Base-by-base conservation (phyloP, 2,888 invertebrate species). In the Myopa tessellatipennis region DNA sequence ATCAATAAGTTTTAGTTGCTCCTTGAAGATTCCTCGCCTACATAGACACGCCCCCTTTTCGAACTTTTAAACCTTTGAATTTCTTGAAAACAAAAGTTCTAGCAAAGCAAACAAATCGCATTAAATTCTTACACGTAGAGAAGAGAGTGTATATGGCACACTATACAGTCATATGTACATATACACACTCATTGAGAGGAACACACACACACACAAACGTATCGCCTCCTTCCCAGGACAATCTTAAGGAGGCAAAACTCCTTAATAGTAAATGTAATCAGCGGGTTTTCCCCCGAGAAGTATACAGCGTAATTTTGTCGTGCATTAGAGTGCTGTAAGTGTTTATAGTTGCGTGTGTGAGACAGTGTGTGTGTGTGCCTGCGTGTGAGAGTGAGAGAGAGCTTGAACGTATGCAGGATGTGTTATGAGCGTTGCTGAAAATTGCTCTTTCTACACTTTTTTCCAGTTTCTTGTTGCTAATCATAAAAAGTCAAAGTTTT, bases 291-390 rank as follows among this genome's bases (percentile, higher is more conserved):
- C 52, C 74, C 74, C 74, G 63, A 65, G 55, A 73, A 50, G 74
- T 74, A 65, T 74, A 65, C 74, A 74, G 45, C 65, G 74, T 52
- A 65, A 52, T 70, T 76, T 70, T 52, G 55, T 58, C 52, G 55
- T 78, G 68, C 45, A 8, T 52, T 76, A 8, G 26, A 26, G 26
- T 18, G 40, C 60, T 78, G 80, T 76, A 80, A 73, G 69, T 79
- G 14, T 6, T 40, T 67, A 34, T 6, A 10, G 6, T 45, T 45
- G 65, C n/a, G n/a, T n/a, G n/a, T n/a, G n/a, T n/a, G n/a, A n/a
- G n/a, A n/a, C n/a, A n/a, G 36, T 63, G 26, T 63, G 26, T 63
- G 36, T 3, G 63, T 38, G 8, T 67, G 4, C 12, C 12, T 36
- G 38, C 12, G 65, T 1, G 36, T 67, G 7, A 12, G 65, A 7